phyloP scores from a whole-genome alignment of 2,888 invertebrate species.

The Thalpophila matura region DNA sequence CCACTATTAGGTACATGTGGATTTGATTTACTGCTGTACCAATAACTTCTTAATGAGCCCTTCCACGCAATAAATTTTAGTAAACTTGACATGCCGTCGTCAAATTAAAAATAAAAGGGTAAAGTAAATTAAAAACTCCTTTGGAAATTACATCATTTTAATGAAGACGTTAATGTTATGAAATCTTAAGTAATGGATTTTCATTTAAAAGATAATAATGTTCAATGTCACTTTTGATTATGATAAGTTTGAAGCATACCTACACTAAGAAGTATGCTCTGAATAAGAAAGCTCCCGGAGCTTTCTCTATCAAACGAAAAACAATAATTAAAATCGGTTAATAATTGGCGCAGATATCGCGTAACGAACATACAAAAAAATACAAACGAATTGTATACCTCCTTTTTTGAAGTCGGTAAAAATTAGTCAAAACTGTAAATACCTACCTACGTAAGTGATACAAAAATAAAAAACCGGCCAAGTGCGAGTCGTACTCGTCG shows the following conservation, averaged over 20 bases:
- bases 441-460: background rate
- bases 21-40: conserved; percentile 48
- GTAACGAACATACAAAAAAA: no score
- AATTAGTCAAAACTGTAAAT: background rate
- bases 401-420: no score
- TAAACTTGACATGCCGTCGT: conserved; percentile 54
- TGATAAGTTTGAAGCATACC: background rate
- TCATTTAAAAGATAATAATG: conserved; percentile 17
- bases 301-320: no score
- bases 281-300: no score
- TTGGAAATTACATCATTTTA: conserved; percentile 35
- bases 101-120: conserved; percentile 49
- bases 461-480: background rate
- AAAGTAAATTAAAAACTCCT: conserved; percentile 44
- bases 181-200: conserved; percentile 24
- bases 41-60: conserved; percentile 45
- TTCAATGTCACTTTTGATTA: conserved; percentile 2
- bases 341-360: no score
- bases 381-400: no score
- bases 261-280: no score
- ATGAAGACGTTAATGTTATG: conserved; percentile 32
- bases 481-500: no score
- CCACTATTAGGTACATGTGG: conserved; percentile 4
- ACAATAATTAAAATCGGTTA: no score
- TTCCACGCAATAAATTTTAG: conserved; percentile 51